Base-by-base conservation (phyloP, 2,888 invertebrate species). In the Amiota mariae region DNA sequence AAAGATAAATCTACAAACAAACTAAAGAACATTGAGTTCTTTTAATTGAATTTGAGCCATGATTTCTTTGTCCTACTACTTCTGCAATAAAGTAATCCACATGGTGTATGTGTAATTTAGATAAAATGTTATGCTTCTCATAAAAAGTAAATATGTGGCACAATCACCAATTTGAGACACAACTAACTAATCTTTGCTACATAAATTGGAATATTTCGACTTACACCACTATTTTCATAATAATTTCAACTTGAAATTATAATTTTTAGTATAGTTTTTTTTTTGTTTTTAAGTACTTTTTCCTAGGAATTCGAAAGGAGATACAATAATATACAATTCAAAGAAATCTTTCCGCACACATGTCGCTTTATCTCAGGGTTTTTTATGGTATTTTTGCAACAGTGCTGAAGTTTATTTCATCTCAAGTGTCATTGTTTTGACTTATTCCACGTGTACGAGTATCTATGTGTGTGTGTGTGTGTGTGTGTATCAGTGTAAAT, bases 351-450 rank as follows among this genome's bases (percentile, higher is more conserved):
- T 54, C 15, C 15, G n/a, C 54, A 54, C 1, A 15, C 54, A 54
- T 54, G 54, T n/a, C 13, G 36, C 6, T 36, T 36, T 36, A 6
- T 36, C 36, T 36, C 36, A 36, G 3, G 8, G 36, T 36, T 15
- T n/a, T n/a, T 8, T 15, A 54, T 54, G 54, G 15, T 15, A 54
- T 15, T 54, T 54, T 2, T 6, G 54, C 54, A 54, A 9, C 6
- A 9, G 59, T 59, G 59, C 51, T 6, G 24, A 68, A 68, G 49
- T 68, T 68, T 6, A 13, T 20, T 54, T 68, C 67, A 68, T 20
- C 67, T 54, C 13, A 51, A 68, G 54, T 24, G 51, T 68, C 36
- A 15, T 67, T 67, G 66, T 67, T 49, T 49, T 9, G 15, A 61
- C 61, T 63, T 63, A 59, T 20, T 59, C 20, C 20, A 20, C 59